These are phyloP conservation scores for Pelochelys cantorii DNA, from an alignment of 2,797 vertebrate species.

Conservation along the genomic window DNA sequence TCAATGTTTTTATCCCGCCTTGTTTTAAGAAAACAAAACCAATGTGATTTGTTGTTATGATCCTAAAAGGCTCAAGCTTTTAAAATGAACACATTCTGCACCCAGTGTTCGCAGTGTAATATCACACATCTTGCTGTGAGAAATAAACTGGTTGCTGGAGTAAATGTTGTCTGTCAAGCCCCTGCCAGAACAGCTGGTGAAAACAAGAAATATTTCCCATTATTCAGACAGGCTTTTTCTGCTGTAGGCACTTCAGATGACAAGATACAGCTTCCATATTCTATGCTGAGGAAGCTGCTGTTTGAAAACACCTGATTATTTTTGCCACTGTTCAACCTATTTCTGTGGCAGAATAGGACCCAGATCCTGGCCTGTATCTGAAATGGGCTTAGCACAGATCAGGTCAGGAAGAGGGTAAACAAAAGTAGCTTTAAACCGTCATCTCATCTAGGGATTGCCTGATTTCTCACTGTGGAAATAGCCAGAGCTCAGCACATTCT, in stretches of 20 bases:
- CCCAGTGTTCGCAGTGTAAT: neutral
- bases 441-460: neutral
- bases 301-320: neutral
- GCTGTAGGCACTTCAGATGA: constrained; percentile 17
- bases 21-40: neutral
- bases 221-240: fast-evolving
- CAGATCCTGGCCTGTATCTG: neutral
- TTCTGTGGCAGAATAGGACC: neutral
- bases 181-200: neutral
- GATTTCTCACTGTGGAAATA: neutral
- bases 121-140: constrained; percentile 33
- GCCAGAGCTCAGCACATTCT: neutral
- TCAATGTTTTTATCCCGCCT: neutral
- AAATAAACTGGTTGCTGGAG: constrained; percentile 26
- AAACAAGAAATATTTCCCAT: neutral
- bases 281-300: neutral
- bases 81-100: constrained; percentile 27
- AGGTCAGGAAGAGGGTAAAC: neutral
- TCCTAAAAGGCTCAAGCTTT: neutral
- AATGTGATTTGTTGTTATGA: neutral
- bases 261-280: neutral
- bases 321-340: neutral
- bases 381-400: neutral
- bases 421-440: neutral
- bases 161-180: neutral